Evolutionary conservation across 2,888 invertebrate genomes (phyloP).

Genomic region (Euzophera pinguis): DNA sequence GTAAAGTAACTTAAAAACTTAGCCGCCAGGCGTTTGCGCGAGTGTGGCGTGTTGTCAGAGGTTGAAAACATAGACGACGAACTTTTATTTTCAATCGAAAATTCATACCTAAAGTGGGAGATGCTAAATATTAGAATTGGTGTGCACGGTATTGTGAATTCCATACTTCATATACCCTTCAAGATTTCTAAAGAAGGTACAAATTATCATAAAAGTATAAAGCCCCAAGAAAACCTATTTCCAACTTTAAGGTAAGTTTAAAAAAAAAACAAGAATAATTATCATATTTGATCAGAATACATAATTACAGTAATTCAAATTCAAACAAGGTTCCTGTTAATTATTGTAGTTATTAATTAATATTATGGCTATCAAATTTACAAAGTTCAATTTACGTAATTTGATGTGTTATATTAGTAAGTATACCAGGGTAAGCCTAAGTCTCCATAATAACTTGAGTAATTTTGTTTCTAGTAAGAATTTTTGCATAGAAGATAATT

Average conservation of each 20-base stretch:
- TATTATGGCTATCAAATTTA: constrained; percentile 18
- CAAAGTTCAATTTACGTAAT: constrained; percentile 27
- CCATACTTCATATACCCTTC: constrained; percentile 27
- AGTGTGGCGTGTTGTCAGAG: constrained; percentile 18
- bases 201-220: constrained; percentile 17
- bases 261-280: constrained; percentile 14
- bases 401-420: constrained; percentile 27
- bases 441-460: constrained; percentile 29
- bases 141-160: constrained; percentile 24
- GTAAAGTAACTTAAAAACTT: too few species aligned
- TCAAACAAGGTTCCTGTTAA: constrained; percentile 16
- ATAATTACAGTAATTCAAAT: constrained; percentile 17
- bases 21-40: constrained; percentile 25
- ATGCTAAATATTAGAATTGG: constrained; percentile 26
- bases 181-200: constrained; percentile 21
- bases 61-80: constrained; percentile 22
- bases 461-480: constrained; percentile 29
- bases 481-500: constrained; percentile 32
- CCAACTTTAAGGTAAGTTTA: constrained; percentile 14
- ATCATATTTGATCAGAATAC: constrained; percentile 11
- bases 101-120: constrained; percentile 26
- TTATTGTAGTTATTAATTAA: constrained; percentile 16
- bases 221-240: constrained; percentile 14
- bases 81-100: constrained; percentile 24
- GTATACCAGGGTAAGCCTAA: constrained; percentile 29